Evolutionary conservation across 1,140 invertebrate genomes (phyloP).

Genomic region (Lepidurus packardi): DNA sequence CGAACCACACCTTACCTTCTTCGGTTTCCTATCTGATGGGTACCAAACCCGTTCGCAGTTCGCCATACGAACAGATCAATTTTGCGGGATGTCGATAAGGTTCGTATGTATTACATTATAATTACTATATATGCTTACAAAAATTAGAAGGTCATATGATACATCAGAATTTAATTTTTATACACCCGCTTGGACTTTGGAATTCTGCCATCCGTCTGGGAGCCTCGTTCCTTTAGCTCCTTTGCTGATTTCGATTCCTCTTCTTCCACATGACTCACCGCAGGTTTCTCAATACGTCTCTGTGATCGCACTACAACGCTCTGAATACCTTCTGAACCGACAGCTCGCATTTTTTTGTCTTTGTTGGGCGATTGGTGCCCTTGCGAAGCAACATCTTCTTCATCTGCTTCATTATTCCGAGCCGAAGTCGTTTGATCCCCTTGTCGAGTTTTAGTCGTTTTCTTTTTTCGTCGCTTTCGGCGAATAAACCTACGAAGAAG

Average conservation of each 20-base stretch:
- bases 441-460: neutral
- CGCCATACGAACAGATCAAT: neutral
- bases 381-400: neutral
- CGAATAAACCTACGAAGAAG: neutral
- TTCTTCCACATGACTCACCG: neutral
- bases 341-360: neutral
- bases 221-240: neutral
- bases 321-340: neutral
- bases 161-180: conserved; percentile 16
- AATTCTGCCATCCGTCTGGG: conserved; percentile 30
- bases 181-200: conserved; percentile 27
- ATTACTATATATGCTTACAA: neutral
- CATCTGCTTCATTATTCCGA: neutral
- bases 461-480: conserved; percentile 6
- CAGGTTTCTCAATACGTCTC: neutral
- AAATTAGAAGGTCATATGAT: neutral
- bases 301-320: neutral
- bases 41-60: neutral
- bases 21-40: neutral
- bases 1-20: neutral
- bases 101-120: neutral
- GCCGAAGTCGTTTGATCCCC: neutral
- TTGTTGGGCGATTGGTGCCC: neutral
- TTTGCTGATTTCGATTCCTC: neutral
- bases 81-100: neutral